Base-by-base conservation (phyloP, 2,797 vertebrate genomes). In the Zonotrichia albicollis region DNA sequence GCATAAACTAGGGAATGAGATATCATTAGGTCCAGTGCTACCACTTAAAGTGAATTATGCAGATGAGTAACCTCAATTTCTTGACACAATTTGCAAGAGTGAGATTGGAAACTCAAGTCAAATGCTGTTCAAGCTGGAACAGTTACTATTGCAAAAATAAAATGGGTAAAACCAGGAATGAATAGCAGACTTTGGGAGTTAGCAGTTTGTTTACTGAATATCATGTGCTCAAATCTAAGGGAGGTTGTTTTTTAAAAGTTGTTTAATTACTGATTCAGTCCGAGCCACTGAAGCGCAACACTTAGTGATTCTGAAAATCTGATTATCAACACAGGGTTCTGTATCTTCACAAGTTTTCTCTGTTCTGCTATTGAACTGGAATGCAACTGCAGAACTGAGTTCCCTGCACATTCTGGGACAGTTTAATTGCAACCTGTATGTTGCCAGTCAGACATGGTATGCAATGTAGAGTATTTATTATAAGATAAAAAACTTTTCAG, bases 71-170 rank as follows among this genome's bases (percentile, higher is more conserved):
- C 51, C 42, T 79, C 72, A 58, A 81, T 25, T 65, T 80, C 68
- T 81, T 87, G 68, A 87, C 61, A 74, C 9, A 48, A 7, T 87
- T 94, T 82, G 30, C 21, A 74, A n/a, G 7, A 32, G 32, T 23
- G 30, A 79, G 51, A n/a, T 79, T 66, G 70, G 67, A 84, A 94
- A 84, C 80, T 78, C 76, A 87, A 92, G 74, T 86, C 40, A 87
- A 81, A 87, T 62, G 25, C 21, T 65, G 34, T 86, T 87, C 82
- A 87, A 84, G 73, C 54, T 79, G 66, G 15, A 95, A 43, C 48
- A 51, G 34, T n/a, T 92, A 36, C 14, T 93, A 11, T 67, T 79
- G 81, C 50, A 79, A 74, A 89, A 90, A 45, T 0, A 1, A 68
- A 75, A 72, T 53, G 9, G 4, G 6, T 60, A 85, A 64, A 91